A percentile compares a stretch with the other conserved stretches of the same genome.
Evolutionary conservation across 2,113 vertebrate species (phyloP).

Genomic region (Ciconia stormi): DNA sequence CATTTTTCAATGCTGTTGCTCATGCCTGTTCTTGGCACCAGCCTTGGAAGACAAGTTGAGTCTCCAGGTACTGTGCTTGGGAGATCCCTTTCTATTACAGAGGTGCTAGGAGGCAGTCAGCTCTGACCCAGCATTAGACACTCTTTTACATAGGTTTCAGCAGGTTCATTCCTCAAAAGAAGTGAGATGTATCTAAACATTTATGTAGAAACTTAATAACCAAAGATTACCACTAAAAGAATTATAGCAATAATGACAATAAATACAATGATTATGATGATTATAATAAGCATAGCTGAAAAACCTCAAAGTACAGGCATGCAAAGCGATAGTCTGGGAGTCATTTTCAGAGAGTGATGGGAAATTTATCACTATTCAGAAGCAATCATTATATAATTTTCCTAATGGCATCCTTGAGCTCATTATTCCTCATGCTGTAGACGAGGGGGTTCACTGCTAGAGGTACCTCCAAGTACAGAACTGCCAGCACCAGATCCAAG

Average conservation of each 20-base stretch:
- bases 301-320: too few relatives aligned
- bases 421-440: neutral
- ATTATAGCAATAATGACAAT: neutral
- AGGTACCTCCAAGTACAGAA: neutral
- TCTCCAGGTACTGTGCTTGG: neutral
- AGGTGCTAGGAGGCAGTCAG: neutral
- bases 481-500: neutral
- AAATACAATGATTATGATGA: neutral
- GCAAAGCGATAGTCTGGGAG: neutral
- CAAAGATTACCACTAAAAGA: neutral
- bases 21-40: neutral
- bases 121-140: neutral
- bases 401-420: neutral
- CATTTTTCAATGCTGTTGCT: neutral
- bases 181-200: neutral
- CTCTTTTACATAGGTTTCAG: neutral
- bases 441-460: neutral
- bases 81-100: neutral
- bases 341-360: neutral
- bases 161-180: neutral
- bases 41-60: neutral
- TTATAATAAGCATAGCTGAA: neutral
- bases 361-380: neutral
- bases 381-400: neutral
- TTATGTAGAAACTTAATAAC: neutral